Evolutionary conservation across 2,797 vertebrate genomes (phyloP).

Genomic region (Chiroxiphia lanceolata): DNA sequence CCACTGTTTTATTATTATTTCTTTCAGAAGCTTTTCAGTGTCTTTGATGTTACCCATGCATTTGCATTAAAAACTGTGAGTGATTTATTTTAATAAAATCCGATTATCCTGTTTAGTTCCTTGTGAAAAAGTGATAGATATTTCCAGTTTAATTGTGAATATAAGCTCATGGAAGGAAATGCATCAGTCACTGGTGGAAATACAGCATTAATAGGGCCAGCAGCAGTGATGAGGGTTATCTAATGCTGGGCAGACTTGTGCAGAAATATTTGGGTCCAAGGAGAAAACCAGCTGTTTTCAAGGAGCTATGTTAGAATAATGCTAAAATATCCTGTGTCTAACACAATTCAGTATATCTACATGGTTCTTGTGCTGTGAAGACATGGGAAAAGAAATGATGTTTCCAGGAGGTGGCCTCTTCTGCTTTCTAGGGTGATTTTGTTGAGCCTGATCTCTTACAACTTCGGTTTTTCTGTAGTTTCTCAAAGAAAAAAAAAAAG

Average conservation of each 20-base stretch:
- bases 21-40: background rate
- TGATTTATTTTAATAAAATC: constrained; percentile 41
- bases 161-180: background rate
- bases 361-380: background rate
- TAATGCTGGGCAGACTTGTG: background rate
- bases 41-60: constrained; percentile 37
- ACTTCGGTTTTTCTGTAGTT: background rate
- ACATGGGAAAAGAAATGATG: background rate
- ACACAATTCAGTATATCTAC: background rate
- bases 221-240: background rate
- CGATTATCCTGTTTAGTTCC: constrained; percentile 7
- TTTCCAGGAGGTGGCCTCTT: background rate
- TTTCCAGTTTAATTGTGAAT: constrained; percentile 22
- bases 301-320: background rate
- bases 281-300: background rate
- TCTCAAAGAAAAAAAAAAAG: background rate
- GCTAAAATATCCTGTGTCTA: background rate
- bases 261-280: background rate
- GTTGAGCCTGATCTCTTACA: background rate
- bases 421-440: background rate
- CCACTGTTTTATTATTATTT: constrained; percentile 29
- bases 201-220: background rate
- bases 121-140: constrained; percentile 6
- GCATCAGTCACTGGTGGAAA: background rate
- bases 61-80: constrained; percentile 37